These are phyloP conservation scores for Meleagris gallopavo DNA, from an alignment of 2,113 vertebrate genomes.

Conservation along the genomic window DNA sequence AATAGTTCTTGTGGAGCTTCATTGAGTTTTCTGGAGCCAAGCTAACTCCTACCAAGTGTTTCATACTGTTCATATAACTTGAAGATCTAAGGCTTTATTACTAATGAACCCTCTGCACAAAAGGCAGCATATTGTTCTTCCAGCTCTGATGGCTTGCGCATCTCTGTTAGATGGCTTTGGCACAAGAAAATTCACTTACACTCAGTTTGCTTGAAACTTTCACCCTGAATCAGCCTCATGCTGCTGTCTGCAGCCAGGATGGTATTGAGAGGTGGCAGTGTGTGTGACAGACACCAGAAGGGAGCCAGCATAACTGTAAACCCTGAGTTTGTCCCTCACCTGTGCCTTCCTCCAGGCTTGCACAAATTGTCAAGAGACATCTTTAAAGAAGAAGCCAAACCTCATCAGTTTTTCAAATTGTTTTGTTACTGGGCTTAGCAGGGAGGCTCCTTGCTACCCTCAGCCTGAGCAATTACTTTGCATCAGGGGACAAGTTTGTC, in stretches of 20 bases:
- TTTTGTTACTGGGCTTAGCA: not conserved
- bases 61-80: not conserved
- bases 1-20: not conserved
- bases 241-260: not conserved
- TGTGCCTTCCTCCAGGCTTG: too few species aligned
- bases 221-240: not conserved
- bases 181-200: not conserved
- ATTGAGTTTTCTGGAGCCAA: not conserved
- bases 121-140: not conserved
- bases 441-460: not conserved
- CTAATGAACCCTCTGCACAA: not conserved
- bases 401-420: not conserved
- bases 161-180: not conserved
- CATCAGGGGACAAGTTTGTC: not conserved
- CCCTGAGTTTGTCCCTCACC: not conserved
- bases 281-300: not conserved
- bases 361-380: not conserved
- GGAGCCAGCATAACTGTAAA: not conserved
- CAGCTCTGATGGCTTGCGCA: accelerated
- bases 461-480: not conserved
- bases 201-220: not conserved
- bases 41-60: not conserved
- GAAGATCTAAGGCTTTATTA: not conserved
- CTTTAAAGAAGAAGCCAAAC: not conserved
- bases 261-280: not conserved